Conservation (phyloP, 1,140 invertebrate species). For the Medauroidea extradentata region DNA sequence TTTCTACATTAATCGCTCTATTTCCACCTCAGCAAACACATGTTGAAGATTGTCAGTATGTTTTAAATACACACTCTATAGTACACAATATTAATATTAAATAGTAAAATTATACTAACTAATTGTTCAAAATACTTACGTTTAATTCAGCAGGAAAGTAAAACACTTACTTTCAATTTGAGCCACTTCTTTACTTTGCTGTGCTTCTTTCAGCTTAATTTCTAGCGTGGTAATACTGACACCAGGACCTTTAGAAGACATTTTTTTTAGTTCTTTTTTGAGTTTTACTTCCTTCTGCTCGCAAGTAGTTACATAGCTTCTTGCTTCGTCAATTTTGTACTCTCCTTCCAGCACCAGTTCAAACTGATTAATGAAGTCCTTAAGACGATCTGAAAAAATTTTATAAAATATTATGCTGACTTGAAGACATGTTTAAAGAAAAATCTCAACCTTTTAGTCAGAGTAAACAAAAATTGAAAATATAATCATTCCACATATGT, state of each 20-base stretch:
- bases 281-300: constrained; percentile 45
- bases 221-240: constrained; percentile 45
- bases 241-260: constrained; percentile 9
- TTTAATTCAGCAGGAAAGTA: neutral
- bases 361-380: constrained; percentile 47
- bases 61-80: too few relatives aligned
- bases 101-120: too few relatives aligned
- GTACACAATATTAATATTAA: too few relatives aligned
- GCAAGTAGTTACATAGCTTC: constrained; percentile 42
- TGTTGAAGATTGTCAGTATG: too few relatives aligned
- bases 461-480: too few relatives aligned
- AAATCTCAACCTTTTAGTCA: too few relatives aligned
- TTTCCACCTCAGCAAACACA: too few relatives aligned
- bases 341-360: constrained; percentile 52
- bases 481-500: too few relatives aligned
- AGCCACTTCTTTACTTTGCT: constrained; percentile 45
- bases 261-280: constrained; percentile 46
- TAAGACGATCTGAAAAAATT: constrained; percentile 44
- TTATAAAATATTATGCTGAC: too few relatives aligned
- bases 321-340: constrained; percentile 45
- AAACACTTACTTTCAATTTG: constrained; percentile 46
- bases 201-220: constrained; percentile 45
- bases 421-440: too few relatives aligned
- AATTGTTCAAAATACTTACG: neutral
- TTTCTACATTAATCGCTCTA: too few relatives aligned